These are phyloP conservation scores for Myxocyprinus asiaticus DNA, from an alignment of 2,113 vertebrate species.

Conservation along the genomic window DNA sequence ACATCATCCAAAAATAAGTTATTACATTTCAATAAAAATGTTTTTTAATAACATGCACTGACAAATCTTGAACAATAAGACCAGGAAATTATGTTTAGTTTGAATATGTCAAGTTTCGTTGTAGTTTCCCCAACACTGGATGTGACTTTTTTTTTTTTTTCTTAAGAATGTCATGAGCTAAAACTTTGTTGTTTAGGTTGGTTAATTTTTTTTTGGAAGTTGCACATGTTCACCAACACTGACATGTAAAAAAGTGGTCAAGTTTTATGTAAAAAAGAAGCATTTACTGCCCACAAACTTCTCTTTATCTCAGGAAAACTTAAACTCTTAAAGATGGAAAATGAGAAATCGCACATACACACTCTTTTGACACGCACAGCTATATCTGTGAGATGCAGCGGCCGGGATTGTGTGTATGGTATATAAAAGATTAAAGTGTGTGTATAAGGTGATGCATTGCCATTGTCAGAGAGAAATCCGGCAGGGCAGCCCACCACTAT, in stretches of 20 bases:
- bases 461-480: conserved; percentile 79
- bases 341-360: conserved; percentile 57
- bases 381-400: conserved; percentile 76
- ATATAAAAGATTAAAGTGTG: conserved; percentile 82
- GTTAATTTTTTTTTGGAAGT: neutral
- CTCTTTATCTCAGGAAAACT: conserved; percentile 34
- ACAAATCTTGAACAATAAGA: no score
- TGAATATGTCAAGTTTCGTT: no score
- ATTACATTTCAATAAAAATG: no score
- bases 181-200: neutral
- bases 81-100: no score
- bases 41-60: no score
- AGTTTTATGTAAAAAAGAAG: conserved; percentile 19
- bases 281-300: conserved; percentile 20
- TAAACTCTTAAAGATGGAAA: conserved; percentile 38
- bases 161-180: neutral
- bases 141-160: neutral
- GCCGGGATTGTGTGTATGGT: conserved; percentile 76
- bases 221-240: conserved; percentile 8
- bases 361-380: conserved; percentile 61
- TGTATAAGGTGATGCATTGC: conserved; percentile 82
- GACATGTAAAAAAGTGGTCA: neutral
- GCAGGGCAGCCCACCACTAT: conserved; percentile 75
- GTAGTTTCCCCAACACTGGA: neutral
- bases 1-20: no score